Conservation (phyloP, 2,888 invertebrate species). For the Empis stercorea region DNA sequence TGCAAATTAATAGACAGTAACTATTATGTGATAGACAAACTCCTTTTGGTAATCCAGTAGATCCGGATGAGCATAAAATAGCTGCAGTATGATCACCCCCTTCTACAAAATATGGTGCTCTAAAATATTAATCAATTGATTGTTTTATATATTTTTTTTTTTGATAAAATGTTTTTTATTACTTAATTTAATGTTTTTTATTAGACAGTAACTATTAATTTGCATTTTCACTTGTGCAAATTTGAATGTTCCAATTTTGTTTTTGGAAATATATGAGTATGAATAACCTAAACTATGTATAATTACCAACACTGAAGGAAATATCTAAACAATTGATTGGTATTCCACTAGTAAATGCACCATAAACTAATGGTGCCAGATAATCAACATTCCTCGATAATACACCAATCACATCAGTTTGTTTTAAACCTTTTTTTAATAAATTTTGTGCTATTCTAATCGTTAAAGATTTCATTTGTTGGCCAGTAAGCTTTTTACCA, state of each 20-base stretch:
- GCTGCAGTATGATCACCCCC: slow-evolving; percentile 25
- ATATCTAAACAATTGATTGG: slow-evolving; percentile 25
- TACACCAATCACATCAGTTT: slow-evolving; percentile 21
- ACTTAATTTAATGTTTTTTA: no score
- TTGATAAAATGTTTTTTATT: no score
- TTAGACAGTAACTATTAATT: no score
- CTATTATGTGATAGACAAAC: slow-evolving; percentile 24
- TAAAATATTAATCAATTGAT: no score
- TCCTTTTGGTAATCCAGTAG: slow-evolving; percentile 27
- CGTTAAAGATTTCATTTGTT: no score
- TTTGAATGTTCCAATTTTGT: no score
- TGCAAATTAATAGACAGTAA: no score
- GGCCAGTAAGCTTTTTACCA: no score
- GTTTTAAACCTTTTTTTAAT: slow-evolving; percentile 11
- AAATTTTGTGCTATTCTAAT: slow-evolving; percentile 14
- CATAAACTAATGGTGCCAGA: slow-evolving; percentile 21
- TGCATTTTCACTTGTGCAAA: no score
- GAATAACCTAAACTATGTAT: no score
- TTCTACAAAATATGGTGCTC: slow-evolving; percentile 16
- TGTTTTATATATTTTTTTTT: no score
- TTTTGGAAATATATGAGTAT: no score
- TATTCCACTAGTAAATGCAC: slow-evolving; percentile 22
- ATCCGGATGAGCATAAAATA: slow-evolving; percentile 29
- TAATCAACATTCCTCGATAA: slow-evolving; percentile 21
- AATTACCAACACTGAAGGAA: slow-evolving; percentile 15